A percentile compares a stretch with the other conserved stretches of the same genome.
Conservation (phyloP, 2,888 invertebrate species). For the Archaeoteleia sp. region DNA sequence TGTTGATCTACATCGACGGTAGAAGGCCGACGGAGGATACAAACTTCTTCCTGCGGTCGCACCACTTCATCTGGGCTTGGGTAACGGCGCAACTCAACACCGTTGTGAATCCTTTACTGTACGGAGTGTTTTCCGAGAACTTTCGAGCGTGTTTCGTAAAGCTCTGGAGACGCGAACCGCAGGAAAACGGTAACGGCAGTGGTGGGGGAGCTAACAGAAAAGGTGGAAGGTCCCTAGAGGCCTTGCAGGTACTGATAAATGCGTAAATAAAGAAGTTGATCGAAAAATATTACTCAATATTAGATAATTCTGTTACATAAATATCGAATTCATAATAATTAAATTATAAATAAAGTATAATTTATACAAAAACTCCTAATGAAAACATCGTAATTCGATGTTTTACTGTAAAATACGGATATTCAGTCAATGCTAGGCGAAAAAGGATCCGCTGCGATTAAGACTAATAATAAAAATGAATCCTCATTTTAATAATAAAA, state of each 20-base stretch:
- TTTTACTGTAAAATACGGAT: too few relatives aligned
- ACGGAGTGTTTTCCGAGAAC: constrained; percentile 77
- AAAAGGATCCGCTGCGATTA: too few relatives aligned
- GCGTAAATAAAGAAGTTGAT: constrained; percentile 7
- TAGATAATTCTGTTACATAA: too few relatives aligned
- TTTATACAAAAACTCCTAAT: too few relatives aligned
- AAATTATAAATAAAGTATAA: too few relatives aligned
- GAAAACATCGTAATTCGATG: too few relatives aligned
- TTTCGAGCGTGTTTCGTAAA: constrained; percentile 75
- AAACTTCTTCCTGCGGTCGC: constrained; percentile 76
- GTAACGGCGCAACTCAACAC: constrained; percentile 77
- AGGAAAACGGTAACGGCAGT: constrained; percentile 56
- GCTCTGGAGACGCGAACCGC: constrained; percentile 68
- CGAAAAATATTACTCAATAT: too few relatives aligned
- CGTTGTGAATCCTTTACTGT: constrained; percentile 77
- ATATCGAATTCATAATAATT: too few relatives aligned
- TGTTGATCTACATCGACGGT: constrained; percentile 77
- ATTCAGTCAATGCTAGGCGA: too few relatives aligned
- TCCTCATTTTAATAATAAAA: too few relatives aligned
- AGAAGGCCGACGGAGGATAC: constrained; percentile 75
- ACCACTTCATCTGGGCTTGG: constrained; percentile 77
- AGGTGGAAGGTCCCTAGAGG: constrained; percentile 59
- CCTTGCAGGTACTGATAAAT: constrained; percentile 58
- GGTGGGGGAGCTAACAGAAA: constrained; percentile 52
- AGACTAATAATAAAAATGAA: too few relatives aligned